Conservation (phyloP, 2,888 invertebrate genomes). For the Hirtodrosophila alboralis region DNA sequence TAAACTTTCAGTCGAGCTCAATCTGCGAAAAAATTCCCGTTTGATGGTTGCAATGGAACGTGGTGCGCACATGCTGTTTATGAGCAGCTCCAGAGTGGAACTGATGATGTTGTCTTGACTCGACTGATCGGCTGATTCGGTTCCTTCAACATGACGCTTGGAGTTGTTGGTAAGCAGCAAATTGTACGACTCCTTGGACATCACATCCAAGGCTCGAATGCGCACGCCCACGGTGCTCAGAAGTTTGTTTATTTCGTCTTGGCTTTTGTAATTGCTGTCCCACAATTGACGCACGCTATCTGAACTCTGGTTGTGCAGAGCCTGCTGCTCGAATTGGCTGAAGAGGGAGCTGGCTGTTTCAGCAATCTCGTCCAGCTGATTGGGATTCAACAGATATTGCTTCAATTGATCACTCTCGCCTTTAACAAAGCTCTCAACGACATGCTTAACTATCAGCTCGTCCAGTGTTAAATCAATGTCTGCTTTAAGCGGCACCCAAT, state of each 20-base stretch:
- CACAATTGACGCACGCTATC: conserved; percentile 39
- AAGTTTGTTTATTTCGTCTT: conserved; percentile 19
- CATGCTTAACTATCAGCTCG: conserved; percentile 88
- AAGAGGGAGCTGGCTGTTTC: conserved; percentile 47
- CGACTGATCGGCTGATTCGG: background rate
- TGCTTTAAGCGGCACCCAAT: conserved; percentile 88
- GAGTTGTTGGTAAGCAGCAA: conserved; percentile 51
- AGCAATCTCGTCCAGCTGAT: conserved; percentile 85
- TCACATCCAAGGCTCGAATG: conserved; percentile 38
- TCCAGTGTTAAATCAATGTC: conserved; percentile 80
- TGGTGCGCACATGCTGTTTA: conserved; percentile 88
- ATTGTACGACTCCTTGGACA: conserved; percentile 51
- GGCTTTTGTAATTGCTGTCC: conserved; percentile 45
- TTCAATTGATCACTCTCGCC: conserved; percentile 85
- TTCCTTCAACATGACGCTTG: conserved; percentile 33
- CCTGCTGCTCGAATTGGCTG: conserved; percentile 44
- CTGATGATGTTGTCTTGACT: conserved; percentile 31
- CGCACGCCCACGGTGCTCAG: conserved; percentile 2
- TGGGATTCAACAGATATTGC: conserved; percentile 87
- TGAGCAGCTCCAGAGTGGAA: conserved; percentile 81
- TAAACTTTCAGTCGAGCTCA: conserved; percentile 16
- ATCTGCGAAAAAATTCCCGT: conserved; percentile 84
- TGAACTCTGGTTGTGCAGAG: conserved; percentile 33
- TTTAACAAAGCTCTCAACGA: conserved; percentile 87
- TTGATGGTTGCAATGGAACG: conserved; percentile 86